Evolutionary conservation across 2,797 vertebrate species (phyloP), one percentile per base, ranked within the genome.

Genomic region (Pantherophis vulpinus): DNA sequence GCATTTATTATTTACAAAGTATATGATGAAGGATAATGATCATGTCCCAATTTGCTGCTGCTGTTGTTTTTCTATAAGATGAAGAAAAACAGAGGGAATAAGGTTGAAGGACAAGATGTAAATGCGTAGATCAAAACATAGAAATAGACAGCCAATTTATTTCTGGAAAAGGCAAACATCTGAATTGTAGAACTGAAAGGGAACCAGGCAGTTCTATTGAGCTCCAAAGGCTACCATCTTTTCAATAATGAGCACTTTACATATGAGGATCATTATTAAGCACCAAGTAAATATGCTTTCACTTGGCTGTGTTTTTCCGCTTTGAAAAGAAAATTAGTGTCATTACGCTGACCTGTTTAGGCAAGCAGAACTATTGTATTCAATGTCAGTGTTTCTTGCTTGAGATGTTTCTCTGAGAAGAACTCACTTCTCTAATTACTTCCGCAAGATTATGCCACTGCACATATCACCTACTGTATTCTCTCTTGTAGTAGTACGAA

Each of bases 371-470:
- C 91, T 54, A 91, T 94, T 90, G 87, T 91, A 89, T 93, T 93
- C 25, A 29, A 25, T 90, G 93, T 51, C 92, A 88, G 66, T 63
- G 56, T 66, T 93, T 96, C 94, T 88, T 94, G 90, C 94, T 93
- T 90, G 92, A 87, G 90, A 20, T 29, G 89, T 47, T 60, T 37
- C 60, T 92, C 70, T 90, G 0, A 4, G 90, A 94, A n/a, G 92
- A 91, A 96, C 59, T 95, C 90, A 90, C 86, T 91, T 54, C 89
- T 42, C 55, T 91, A 27, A 56, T 91, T 95, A 87, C 87, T 86
- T 91, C 90, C 54, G 23, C 86, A 92, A 94, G 70, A 66, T 14
- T 60, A 88, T 70, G 47, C 94, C 91, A 47, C 87, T 91, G 2
- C 94, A 95, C 94, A 94, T 92, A 66, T 91, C 92, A 91, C 16